Conservation (phyloP, 2,797 vertebrate genomes). For the Petrocephalus sullivani region DNA sequence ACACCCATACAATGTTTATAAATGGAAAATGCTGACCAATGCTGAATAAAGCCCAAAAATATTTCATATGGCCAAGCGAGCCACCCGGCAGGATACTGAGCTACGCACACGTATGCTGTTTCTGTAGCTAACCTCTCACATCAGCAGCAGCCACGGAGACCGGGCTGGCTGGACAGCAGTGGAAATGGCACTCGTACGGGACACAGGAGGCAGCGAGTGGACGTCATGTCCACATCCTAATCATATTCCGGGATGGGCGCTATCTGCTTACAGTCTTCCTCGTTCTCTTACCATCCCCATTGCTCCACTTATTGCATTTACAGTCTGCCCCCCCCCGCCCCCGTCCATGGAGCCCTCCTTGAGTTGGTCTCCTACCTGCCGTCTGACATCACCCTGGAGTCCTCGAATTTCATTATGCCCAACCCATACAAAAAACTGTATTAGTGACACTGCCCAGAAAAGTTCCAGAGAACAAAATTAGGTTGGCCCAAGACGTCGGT, state of each 20-base stretch:
- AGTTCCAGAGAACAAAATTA: neutral
- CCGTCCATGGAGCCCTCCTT: neutral
- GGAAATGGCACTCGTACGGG: neutral
- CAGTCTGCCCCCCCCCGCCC: neutral
- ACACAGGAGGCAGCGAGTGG: neutral
- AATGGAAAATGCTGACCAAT: neutral
- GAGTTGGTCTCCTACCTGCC: neutral
- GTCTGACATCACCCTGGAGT: neutral
- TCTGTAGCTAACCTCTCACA: neutral
- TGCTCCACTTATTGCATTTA: conserved; percentile 15
- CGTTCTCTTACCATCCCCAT: neutral
- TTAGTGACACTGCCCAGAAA: neutral
- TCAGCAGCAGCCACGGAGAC: neutral
- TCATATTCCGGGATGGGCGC: conserved; percentile 23
- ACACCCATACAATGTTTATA: neutral
- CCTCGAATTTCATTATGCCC: neutral
- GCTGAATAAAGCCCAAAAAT: neutral
- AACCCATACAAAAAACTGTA: neutral
- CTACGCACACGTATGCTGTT: neutral
- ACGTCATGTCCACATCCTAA: neutral
- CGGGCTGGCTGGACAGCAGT: neutral
- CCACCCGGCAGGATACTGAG: neutral
- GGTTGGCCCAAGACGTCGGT: neutral
- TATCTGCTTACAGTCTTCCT: conserved; percentile 15
- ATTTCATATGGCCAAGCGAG: neutral